Evolutionary conservation across 2,113 vertebrate genomes (phyloP), one percentile per base, ranked within the genome.

Genomic region (Engystomops pustulosus): DNA sequence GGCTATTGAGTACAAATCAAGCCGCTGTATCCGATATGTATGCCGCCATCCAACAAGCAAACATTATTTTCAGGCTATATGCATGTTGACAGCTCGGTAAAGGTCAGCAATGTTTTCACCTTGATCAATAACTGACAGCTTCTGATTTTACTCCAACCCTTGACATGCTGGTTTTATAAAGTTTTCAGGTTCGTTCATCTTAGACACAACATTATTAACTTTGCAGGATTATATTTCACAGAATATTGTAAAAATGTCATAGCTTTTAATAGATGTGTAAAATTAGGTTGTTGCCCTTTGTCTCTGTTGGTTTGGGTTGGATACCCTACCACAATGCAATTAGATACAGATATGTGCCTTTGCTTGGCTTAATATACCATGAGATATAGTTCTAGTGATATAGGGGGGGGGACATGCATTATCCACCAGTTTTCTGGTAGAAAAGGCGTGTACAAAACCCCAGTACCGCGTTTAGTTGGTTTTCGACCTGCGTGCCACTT

Each of bases 81-180:
- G 27, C 11, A 62, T 62, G 27, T 62, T 30, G 58, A 62, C 58
- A 62, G 58, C 58, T 62, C 25, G 8, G 23, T 62, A 30, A 62
- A 62, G 58, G 58, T 30, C 58, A 62, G 58, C 11, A 62, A 62
- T 62, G 58, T 62, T 62, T 58, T 62, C 12, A 62, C 4, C 58
- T 30, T 27, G 25, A 27, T 62, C 58, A 62, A 30, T 62, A 60
- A 11, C 23, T 1, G n/a, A 60, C 55, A 60, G 23, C 12, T 60
- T 60, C 27, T 30, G 3, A 62, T 62, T 62, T 30, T 15, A 25
- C 20, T 23, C n/a, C n/a, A 58, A 58, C 53, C 12, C 11, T 4
- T 27, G 11, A 62, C 27, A 62, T 25, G n/a, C n/a, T n/a, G 2
- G 51, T 2, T 23, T 51, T 75, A 47, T 3, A 7, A 76, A 20